Percentiles rank a stretch among this genome's conserved stretches.
phyloP scores from a whole-genome alignment of 2,797 vertebrate genomes.

The Hybognathus amarus region DNA sequence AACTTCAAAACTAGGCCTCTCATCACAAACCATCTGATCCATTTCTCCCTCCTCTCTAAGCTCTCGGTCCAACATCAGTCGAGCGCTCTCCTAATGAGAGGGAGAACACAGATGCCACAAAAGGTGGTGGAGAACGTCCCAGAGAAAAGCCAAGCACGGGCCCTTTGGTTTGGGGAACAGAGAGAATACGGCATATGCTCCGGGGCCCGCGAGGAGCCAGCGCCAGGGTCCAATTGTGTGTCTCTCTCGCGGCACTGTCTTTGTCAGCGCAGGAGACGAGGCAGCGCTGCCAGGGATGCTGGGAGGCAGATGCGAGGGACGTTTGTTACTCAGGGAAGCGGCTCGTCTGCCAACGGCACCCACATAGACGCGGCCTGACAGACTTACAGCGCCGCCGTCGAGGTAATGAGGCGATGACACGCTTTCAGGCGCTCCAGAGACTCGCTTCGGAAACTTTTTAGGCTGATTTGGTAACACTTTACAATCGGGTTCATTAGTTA shows the following conservation, averaged over 20 bases:
- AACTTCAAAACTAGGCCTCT: conserved; percentile 46
- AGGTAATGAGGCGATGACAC: conserved; percentile 41
- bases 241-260: conserved; percentile 75
- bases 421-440: conserved; percentile 43
- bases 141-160: conserved; percentile 69
- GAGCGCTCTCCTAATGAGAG: conserved; percentile 73
- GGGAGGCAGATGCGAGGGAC: conserved; percentile 83
- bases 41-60: conserved; percentile 77
- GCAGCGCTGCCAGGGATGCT: conserved; percentile 67
- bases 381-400: conserved; percentile 18
- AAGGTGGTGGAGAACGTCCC: conserved; percentile 73
- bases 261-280: conserved; percentile 79
- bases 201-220: conserved; percentile 77
- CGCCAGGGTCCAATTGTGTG: conserved; percentile 81
- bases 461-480: neutral
- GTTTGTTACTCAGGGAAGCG: conserved; percentile 67
- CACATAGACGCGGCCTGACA: conserved; percentile 48
- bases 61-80: conserved; percentile 78
- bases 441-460: conserved; percentile 7
- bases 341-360: conserved; percentile 43
- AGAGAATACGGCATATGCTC: conserved; percentile 82
- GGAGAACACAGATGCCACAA: conserved; percentile 75
- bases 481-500: too few relatives aligned
- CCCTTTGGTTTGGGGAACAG: conserved; percentile 79
- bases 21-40: conserved; percentile 67